These are phyloP conservation scores for Brachymystax lenok DNA, from an alignment of 2,797 vertebrate genomes.

Conservation along the genomic window DNA sequence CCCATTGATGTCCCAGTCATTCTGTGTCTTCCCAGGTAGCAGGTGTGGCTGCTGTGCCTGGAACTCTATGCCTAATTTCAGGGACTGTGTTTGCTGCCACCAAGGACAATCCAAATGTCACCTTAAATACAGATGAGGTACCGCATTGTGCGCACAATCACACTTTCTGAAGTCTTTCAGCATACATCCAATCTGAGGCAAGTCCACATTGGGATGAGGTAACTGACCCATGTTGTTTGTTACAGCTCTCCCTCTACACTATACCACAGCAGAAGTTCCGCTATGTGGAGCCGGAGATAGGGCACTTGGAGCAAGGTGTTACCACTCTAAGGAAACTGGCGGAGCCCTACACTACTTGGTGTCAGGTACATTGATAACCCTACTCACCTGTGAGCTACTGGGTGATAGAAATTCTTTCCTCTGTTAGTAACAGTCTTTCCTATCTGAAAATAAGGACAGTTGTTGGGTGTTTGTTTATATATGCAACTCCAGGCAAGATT, in stretches of 20 bases:
- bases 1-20: background rate
- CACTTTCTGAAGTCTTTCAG: background rate
- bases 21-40: background rate
- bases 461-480: background rate
- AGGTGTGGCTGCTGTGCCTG: constrained; percentile 47
- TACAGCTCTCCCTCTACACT: constrained; percentile 73
- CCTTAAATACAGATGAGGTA: constrained; percentile 42
- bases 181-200: background rate
- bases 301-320: constrained; percentile 67
- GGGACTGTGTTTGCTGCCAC: constrained; percentile 46
- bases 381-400: background rate
- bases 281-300: constrained; percentile 52
- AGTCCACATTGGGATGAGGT: background rate
- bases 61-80: constrained; percentile 12
- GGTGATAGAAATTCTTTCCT: background rate
- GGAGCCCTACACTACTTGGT: constrained; percentile 65
- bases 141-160: background rate
- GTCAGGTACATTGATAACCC: constrained; percentile 44
- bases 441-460: background rate
- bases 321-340: constrained; percentile 57
- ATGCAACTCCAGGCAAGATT: constrained; percentile 1
- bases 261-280: constrained; percentile 37
- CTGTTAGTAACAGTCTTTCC: background rate
- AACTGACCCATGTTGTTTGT: background rate
- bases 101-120: background rate